A percentile compares a stretch with the other conserved stretches of the same genome.
These are phyloP conservation scores for Pseudomyrmex cubaensis DNA, from an alignment of 1,140 invertebrate species.

Conservation along the genomic window DNA sequence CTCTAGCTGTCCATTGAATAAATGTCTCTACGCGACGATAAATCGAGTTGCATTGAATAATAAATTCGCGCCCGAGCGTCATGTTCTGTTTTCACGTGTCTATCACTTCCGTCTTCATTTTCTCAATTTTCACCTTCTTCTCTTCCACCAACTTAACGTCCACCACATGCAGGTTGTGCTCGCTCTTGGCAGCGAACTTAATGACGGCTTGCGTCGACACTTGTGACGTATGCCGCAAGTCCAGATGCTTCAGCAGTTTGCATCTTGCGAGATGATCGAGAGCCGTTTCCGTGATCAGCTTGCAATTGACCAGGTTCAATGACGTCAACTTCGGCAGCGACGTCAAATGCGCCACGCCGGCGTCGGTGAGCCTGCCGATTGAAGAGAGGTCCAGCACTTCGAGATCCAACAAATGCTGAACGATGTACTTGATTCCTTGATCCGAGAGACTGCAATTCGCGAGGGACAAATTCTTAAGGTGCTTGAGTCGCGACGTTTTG, in stretches of 20 bases:
- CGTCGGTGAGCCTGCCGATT: conserved; percentile 94
- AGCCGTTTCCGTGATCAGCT: conserved; percentile 92
- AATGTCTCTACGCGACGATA: conserved; percentile 18
- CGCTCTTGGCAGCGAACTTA: conserved; percentile 91
- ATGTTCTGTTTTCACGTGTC: conserved; percentile 67
- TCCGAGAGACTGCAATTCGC: conserved; percentile 96
- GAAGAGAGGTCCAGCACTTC: conserved; percentile 92
- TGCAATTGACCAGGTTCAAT: conserved; percentile 93
- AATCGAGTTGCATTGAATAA: conserved; percentile 64
- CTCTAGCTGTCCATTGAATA: background rate
- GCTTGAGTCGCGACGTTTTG: conserved; percentile 92
- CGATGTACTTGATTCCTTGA: conserved; percentile 92
- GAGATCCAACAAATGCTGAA: conserved; percentile 91
- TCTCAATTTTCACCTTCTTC: conserved; percentile 75
- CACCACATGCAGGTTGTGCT: conserved; percentile 90
- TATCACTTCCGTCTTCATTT: conserved; percentile 63
- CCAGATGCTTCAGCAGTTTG: conserved; percentile 88
- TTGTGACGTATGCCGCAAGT: conserved; percentile 91
- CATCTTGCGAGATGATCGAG: conserved; percentile 92
- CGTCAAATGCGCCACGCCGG: conserved; percentile 94
- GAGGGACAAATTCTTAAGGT: conserved; percentile 90
- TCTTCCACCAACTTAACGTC: conserved; percentile 90
- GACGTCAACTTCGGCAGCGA: conserved; percentile 86
- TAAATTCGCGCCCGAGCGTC: background rate
- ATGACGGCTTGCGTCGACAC: conserved; percentile 92